Evolutionary conservation across 2,113 vertebrate species (phyloP).

Genomic region (Elgaria multicarinata): DNA sequence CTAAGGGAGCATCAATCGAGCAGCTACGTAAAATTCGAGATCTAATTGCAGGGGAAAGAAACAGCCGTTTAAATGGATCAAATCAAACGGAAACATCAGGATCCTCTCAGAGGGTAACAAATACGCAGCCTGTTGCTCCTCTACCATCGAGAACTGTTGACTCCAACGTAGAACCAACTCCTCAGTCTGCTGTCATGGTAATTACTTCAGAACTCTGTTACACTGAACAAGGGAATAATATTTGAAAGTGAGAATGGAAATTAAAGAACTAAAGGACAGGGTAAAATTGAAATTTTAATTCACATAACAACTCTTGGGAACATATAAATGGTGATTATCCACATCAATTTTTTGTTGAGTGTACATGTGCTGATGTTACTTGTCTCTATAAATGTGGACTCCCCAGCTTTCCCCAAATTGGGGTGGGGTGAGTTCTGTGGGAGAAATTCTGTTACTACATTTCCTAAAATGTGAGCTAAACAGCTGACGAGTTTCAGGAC

Average conservation of each 20-base stretch:
- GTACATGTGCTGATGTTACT: background rate
- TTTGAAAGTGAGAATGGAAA: background rate
- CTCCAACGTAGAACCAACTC: conserved; percentile 29
- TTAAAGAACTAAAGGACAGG: background rate
- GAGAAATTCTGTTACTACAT: too few relatives aligned
- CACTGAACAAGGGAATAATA: background rate
- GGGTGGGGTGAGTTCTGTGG: too few relatives aligned
- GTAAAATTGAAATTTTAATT: background rate
- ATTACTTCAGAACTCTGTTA: conserved; percentile 20
- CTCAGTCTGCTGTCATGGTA: conserved; percentile 67
- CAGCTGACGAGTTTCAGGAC: background rate
- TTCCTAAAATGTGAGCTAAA: background rate
- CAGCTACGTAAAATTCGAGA: conserved; percentile 89
- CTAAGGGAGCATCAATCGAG: conserved; percentile 90
- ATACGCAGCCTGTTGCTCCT: background rate
- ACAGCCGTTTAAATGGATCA: conserved; percentile 77
- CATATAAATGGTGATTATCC: background rate
- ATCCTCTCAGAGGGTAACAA: conserved; percentile 50
- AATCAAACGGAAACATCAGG: conserved; percentile 46
- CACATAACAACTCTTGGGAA: background rate
- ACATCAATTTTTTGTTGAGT: background rate
- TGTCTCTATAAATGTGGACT: background rate
- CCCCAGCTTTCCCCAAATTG: background rate
- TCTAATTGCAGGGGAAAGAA: conserved; percentile 87
- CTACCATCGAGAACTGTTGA: conserved; percentile 29